Conservation (phyloP, 2,888 invertebrate species). For the Euzetes globulus region DNA sequence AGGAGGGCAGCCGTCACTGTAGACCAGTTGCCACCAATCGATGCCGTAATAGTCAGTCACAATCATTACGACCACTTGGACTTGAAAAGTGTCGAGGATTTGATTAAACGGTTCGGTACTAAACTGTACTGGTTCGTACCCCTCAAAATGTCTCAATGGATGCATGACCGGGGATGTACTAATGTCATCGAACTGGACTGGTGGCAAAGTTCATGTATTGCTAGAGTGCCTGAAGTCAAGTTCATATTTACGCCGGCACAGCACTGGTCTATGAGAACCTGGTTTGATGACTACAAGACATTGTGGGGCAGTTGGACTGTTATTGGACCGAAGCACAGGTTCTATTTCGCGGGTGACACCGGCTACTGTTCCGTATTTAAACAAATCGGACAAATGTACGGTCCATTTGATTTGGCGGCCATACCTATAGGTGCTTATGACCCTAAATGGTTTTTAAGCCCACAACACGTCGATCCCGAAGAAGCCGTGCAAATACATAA, state of each 20-base stretch:
- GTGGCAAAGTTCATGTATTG: constrained; percentile 46
- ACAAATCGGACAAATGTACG: constrained; percentile 50
- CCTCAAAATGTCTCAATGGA: constrained; percentile 47
- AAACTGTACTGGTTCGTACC: constrained; percentile 51
- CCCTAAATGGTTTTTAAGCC: constrained; percentile 51
- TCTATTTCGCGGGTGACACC: constrained; percentile 54
- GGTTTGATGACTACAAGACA: constrained; percentile 48
- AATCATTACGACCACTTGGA: constrained; percentile 53
- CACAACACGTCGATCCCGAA: constrained; percentile 51
- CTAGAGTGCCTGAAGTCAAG: constrained; percentile 41
- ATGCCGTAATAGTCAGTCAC: constrained; percentile 50
- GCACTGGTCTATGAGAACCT: constrained; percentile 51
- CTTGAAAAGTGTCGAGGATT: constrained; percentile 20
- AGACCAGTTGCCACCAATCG: constrained; percentile 47
- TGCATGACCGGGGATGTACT: constrained; percentile 46
- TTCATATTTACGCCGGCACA: constrained; percentile 51
- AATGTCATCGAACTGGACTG: constrained; percentile 50
- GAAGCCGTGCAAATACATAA: constrained; percentile 51
- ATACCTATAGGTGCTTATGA: constrained; percentile 54
- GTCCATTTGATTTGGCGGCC: constrained; percentile 52
- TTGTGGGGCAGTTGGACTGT: constrained; percentile 53
- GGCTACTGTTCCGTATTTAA: constrained; percentile 51
- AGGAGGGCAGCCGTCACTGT: constrained; percentile 46
- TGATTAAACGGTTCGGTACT: constrained; percentile 41
- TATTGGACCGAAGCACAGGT: constrained; percentile 47